Conservation (phyloP, 2,113 vertebrate genomes). For the Ursus arctos region DNA sequence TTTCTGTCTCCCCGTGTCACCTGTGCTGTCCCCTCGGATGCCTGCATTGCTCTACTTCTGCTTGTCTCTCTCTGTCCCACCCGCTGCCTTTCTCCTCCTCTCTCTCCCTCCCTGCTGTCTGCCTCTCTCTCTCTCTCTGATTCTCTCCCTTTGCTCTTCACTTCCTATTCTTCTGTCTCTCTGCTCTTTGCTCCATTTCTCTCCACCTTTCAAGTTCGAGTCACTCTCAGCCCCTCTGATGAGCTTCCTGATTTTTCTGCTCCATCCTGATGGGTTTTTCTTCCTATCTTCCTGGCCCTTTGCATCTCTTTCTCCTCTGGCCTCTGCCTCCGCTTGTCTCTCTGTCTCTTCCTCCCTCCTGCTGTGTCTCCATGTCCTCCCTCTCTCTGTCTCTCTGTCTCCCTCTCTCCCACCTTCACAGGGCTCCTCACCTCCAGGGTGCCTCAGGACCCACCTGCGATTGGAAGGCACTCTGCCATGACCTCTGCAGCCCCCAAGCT, state of each 20-base stretch:
- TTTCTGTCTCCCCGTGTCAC: neutral
- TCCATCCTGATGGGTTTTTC: neutral
- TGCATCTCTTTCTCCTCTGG: neutral
- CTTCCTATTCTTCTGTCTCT: conserved; percentile 1
- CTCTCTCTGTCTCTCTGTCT: neutral
- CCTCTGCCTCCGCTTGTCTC: neutral
- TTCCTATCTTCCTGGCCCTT: neutral
- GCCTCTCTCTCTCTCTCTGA: too few relatives aligned
- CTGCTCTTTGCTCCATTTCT: neutral
- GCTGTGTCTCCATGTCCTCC: neutral
- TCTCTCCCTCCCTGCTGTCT: neutral
- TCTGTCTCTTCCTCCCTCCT: neutral
- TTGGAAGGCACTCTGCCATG: conserved; percentile 36
- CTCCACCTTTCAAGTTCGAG: neutral
- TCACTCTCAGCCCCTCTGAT: neutral
- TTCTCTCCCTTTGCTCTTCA: conserved; percentile 28
- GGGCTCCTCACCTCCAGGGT: neutral
- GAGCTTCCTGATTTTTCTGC: neutral
- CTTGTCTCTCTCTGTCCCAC: neutral
- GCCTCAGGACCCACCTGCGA: neutral
- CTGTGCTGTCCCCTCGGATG: accelerated
- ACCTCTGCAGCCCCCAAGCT: neutral
- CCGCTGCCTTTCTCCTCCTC: neutral
- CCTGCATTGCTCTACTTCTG: neutral
- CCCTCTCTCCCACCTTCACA: neutral